phyloP scores from a whole-genome alignment of 1,140 invertebrate genomes.

The Eumaeus atala region DNA sequence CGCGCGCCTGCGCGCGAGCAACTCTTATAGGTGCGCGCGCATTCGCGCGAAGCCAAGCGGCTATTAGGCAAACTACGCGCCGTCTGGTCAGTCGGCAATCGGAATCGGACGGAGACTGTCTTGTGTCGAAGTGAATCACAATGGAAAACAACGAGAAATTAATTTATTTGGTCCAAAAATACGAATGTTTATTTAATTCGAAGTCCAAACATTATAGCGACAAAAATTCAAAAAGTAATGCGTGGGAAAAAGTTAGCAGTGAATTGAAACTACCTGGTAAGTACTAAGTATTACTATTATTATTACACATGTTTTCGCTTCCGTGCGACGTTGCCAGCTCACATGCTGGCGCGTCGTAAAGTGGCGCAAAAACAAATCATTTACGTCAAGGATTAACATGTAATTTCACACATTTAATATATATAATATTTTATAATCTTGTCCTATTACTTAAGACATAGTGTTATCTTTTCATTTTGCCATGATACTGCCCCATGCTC shows the following conservation, averaged over 20 bases:
- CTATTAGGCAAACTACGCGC: not conserved
- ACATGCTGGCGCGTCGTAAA: not conserved
- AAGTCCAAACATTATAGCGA: conserved; percentile 14
- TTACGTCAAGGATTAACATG: not conserved
- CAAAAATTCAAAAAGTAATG: conserved; percentile 15
- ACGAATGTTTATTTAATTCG: conserved; percentile 10
- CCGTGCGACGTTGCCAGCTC: not conserved
- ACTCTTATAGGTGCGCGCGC: too few relatives aligned
- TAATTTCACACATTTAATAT: conserved; percentile 1
- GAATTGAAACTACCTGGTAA: conserved; percentile 14
- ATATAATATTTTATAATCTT: conserved; percentile 4
- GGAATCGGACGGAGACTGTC: not conserved
- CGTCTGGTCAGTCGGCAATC: not conserved
- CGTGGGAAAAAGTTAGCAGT: conserved; percentile 15
- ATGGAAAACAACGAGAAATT: conserved; percentile 13
- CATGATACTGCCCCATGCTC: conserved; percentile 15
- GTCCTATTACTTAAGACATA: conserved; percentile 2
- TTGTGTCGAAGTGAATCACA: not conserved
- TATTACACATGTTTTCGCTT: conserved; percentile 7
- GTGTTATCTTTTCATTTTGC: conserved; percentile 11
- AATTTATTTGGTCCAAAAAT: conserved; percentile 14
- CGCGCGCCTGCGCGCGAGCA: too few relatives aligned
- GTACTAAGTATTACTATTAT: conserved; percentile 15
- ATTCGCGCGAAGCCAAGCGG: too few relatives aligned
- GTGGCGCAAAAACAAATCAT: not conserved